Evolutionary conservation across 37 sponge, comb jelly and placozoan genomes (phyloP), one percentile per base, ranked within the genome.

Genomic region (Dysidea cf. avara): DNA sequence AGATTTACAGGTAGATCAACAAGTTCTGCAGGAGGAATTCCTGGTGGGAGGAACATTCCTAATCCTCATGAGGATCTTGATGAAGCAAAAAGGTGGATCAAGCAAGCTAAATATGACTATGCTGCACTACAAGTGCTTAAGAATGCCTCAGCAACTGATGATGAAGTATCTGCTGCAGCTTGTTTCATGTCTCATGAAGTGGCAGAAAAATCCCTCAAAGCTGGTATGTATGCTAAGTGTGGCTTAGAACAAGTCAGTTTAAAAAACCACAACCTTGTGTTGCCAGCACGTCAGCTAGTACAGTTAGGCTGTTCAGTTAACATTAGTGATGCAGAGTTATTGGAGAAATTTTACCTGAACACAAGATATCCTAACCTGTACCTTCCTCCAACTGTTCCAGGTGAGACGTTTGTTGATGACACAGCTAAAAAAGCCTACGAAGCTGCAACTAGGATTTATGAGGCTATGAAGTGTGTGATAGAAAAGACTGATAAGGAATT

Each of bases 201-300:
- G 18, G 70, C 67, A 53, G 84, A 83, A 56, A 83, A 83, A 25
- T 52, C 84, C 46, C 69, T 83, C 16, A 83, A 83, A 46, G 84
- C 76, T 31, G 84, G 70, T 7, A 74, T 76, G 72, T 83, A 83
- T 76, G 25, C 63, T 25, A 47, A 43, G 18, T 56, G 56, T 55
- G 79, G 79, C 11, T 31, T 78, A 14, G 9, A 36, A n/a, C n/a
- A n/a, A n/a, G n/a, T n/a, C n/a, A n/a, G n/a, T n/a, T n/a, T n/a
- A n/a, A n/a, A n/a, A n/a, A 13, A 18, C 33, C 7, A 34, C 1
- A 33, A 39, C 21, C n/a, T 13, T 68, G 7, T 25, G 12, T 38
- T 0, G 18, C 32, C 79, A 78, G 32, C 25, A 67, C 13, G 31
- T 78, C 13, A 31, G 24, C 1, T 0, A 20, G 17, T 59, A 66